Evolutionary conservation across 2,113 vertebrate genomes (phyloP).

Genomic region (Irena cyanogastra): DNA sequence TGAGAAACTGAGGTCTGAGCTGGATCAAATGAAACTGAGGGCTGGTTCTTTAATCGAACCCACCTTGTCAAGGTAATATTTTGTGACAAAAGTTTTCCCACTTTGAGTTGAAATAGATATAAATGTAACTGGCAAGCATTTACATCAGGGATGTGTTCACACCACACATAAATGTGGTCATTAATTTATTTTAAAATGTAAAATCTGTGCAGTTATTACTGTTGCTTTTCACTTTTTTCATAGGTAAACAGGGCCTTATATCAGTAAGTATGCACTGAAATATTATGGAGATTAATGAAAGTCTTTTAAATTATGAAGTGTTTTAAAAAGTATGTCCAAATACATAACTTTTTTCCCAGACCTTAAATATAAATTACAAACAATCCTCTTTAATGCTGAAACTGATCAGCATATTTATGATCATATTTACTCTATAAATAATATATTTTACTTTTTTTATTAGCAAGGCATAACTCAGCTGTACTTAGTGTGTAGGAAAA

Average conservation of each 20-base stretch:
- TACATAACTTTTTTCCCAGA: neutral
- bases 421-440: neutral
- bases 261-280: neutral
- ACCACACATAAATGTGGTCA: neutral
- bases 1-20: conserved; percentile 90
- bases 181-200: neutral
- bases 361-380: neutral
- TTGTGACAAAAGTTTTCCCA: neutral
- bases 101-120: neutral
- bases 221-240: neutral
- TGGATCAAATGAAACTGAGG: conserved; percentile 91
- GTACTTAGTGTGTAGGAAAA: neutral
- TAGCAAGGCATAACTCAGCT: neutral
- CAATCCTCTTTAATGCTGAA: neutral
- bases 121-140: neutral
- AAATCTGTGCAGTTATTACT: neutral
- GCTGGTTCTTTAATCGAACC: conserved; percentile 92
- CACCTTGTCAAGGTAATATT: conserved; percentile 86
- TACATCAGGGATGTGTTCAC: neutral
- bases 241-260: neutral
- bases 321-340: neutral
- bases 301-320: neutral
- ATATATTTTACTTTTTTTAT: neutral
- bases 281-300: neutral
- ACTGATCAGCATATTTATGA: neutral